A percentile compares a stretch with the other conserved stretches of the same genome.
Conservation (phyloP, 92 coral and sea anemone genomes). For the Palythoa grandis region DNA sequence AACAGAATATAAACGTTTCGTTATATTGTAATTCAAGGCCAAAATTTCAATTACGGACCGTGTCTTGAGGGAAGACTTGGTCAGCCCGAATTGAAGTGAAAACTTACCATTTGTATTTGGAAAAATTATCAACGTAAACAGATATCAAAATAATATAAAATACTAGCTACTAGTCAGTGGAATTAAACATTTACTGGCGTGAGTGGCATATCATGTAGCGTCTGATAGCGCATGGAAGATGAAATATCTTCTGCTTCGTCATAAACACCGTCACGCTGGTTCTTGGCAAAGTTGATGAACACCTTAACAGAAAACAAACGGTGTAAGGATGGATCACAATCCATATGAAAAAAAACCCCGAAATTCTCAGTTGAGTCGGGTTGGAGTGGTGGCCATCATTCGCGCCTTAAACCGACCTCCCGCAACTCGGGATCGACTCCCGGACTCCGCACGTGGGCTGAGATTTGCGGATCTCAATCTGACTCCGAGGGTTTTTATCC, state of each 20-base stretch:
- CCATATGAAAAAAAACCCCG: no score
- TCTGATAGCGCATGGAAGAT: slow-evolving; percentile 29
- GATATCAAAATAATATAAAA: neutral
- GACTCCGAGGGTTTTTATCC: no score
- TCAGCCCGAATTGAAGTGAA: no score
- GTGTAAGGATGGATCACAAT: neutral
- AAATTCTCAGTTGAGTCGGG: no score
- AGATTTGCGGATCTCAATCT: neutral
- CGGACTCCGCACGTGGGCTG: neutral
- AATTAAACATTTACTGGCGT: slow-evolving; percentile 14
- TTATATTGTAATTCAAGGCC: no score
- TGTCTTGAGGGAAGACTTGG: no score
- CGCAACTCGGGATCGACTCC: no score
- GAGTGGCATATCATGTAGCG: slow-evolving; percentile 22
- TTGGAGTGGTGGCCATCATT: no score
- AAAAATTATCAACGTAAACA: neutral
- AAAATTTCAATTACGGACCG: no score
- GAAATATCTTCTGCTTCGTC: slow-evolving; percentile 12
- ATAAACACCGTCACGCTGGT: slow-evolving; percentile 40
- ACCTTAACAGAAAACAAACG: slow-evolving; percentile 2
- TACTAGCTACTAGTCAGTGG: neutral
- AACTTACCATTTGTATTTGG: neutral
- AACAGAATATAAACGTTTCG: no score
- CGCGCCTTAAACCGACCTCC: no score
- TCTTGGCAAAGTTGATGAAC: slow-evolving; percentile 43